A percentile compares a stretch with the other conserved stretches of the same genome.
Evolutionary conservation across 2,888 invertebrate genomes (phyloP).

Genomic region (Euphydryas editha): DNA sequence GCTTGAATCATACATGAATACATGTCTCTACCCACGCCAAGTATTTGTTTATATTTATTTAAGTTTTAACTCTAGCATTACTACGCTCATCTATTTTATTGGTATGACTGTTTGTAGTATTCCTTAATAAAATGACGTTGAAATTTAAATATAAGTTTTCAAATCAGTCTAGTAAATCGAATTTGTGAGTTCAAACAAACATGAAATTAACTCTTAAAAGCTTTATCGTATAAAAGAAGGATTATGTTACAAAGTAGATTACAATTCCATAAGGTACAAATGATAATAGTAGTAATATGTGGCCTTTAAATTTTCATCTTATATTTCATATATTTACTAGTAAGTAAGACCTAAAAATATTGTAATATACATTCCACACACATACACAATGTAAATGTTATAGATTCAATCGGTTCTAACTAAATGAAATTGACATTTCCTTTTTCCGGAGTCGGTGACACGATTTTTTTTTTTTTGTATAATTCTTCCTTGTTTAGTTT

Average conservation of each 20-base stretch:
- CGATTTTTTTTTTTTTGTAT: conserved; percentile 49
- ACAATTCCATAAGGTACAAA: too few relatives aligned
- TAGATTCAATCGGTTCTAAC: conserved; percentile 37
- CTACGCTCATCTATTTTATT: too few relatives aligned
- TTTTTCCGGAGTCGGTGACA: conserved; percentile 60
- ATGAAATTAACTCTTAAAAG: too few relatives aligned
- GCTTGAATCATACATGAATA: not conserved
- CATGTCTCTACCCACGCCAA: not conserved
- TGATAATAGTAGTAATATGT: too few relatives aligned
- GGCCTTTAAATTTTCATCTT: too few relatives aligned
- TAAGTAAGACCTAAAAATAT: conserved; percentile 6
- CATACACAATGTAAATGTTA: conserved; percentile 9
- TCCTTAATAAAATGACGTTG: too few relatives aligned
- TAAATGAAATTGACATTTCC: conserved; percentile 47
- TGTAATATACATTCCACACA: conserved; percentile 5
- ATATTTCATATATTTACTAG: too few relatives aligned
- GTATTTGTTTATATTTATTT: not conserved
- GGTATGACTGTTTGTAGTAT: too few relatives aligned
- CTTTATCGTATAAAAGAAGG: not conserved
- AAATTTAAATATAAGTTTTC: too few relatives aligned
- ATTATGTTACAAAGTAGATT: not conserved
- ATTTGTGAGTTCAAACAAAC: not conserved
- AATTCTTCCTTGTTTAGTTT: conserved; percentile 51
- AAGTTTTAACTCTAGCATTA: not conserved
- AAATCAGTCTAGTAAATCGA: too few relatives aligned